Evolutionary conservation across 2,113 vertebrate species (phyloP), one percentile per base, ranked within the genome.

Genomic region (Protobothrops flavoviridis): DNA sequence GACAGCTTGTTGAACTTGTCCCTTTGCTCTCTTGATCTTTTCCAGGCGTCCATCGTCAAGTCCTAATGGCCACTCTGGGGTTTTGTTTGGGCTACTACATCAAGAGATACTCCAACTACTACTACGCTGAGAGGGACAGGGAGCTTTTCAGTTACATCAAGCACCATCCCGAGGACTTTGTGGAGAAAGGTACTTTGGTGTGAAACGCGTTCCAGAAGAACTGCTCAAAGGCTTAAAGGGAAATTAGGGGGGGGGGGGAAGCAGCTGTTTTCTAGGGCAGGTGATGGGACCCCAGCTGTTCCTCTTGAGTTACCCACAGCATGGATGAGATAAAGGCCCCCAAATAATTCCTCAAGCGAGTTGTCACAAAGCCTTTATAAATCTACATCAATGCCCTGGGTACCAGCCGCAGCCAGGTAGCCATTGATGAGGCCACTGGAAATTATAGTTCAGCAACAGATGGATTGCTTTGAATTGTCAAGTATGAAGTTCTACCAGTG

Each of bases 11-110:
- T 39, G 17, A 13, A 81, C 17, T 21, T 81, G 15, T 20, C 48
- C 48, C 8, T 50, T 9, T 50, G 88, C 74, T 85, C 90, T 74
- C 4, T 53, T 93, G 91, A 95, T 33, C 50, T n/a, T 56, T 97
- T 95, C 64, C 96, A 99, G 99, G 99, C 92, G 74, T 98, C 33
- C 99, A 99, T 93, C 98, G 99, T 12, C 99, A 99, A 90, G 0
- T 98, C 61, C 97, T 99, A 0, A 26, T 97, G 0, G 0, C 97
- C 8, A 98, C 98, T 0, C 59, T 98, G 91, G 99, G 98, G 0
- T 98, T 98, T 97, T 98, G 98, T 91, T 9, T 97, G 23, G 99
- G 99, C 10, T 99, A 99, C 96, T 98, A 98, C 43, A 0, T 98
- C 0, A 50, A 95, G 0, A 99, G 98, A 94, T 95, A 96, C 4